Evolutionary conservation across 2,888 invertebrate species (phyloP), one percentile per base, ranked within the genome.

Genomic region (Cephalotes varians): DNA sequence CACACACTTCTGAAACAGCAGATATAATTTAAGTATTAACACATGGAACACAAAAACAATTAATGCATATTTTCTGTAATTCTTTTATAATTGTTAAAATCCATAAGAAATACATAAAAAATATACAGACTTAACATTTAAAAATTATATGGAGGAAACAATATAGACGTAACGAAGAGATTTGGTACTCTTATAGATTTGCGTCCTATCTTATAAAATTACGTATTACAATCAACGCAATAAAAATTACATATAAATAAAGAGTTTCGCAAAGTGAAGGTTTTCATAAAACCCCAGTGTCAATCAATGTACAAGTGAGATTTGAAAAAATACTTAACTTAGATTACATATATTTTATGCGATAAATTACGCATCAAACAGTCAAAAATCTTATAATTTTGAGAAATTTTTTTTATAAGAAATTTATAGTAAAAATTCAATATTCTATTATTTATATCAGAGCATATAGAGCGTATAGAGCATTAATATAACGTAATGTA

Each of bases 201-300:
- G 51, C 49, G 2, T 64, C 31, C n/a, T 54, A 54, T 31, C 7
- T 65, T 76, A 65, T 40, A 76, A 62, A 65, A 65, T n/a, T 76
- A 54, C 31, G 5, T 65, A 31, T 21, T 54, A 40, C 28, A 65
- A 54, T 51, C 6, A 40, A 76, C 28, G 51, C 9, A 51, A 65
- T 76, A 65, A 65, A 76, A 65, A 76, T 74, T 62, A 49, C 18
- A 54, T 76, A 76, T 76, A 76, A 76, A 76, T 76, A 76, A 65
- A 60, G 44, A 76, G 40, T 5, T 76, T 62, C 25, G 6, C 28
- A 76, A 65, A 65, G 15, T 51, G n/a, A n/a, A n/a, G 5, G 40
- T 28, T 25, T 9, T 49, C 65, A 76, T 34, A 47, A 60, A 56
- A 47, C n/a, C 37, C 12, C 15, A 28, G 9, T 51, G 37, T 76